Evolutionary conservation across 2,113 vertebrate genomes (phyloP).

Genomic region (Tychaedon coryphoeus): DNA sequence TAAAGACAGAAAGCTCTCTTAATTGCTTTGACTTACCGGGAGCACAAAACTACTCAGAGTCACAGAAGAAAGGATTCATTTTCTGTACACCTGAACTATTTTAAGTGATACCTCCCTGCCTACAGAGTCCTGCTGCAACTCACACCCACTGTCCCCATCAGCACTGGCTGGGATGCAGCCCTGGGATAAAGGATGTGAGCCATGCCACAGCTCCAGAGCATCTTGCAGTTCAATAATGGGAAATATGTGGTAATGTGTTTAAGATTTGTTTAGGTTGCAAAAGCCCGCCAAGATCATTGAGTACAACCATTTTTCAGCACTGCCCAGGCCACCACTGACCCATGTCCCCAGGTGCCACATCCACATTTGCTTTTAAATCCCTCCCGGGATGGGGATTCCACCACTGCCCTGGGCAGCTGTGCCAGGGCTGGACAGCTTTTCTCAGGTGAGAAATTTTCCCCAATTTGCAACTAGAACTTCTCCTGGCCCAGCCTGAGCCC

Average conservation of each 20-base stretch:
- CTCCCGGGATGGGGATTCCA: no score
- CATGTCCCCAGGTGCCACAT: not conserved
- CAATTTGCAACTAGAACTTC: fast-evolving
- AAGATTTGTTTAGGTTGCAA: not conserved
- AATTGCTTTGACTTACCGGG: not conserved
- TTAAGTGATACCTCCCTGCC: not conserved
- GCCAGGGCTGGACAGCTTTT: not conserved
- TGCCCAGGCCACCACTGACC: not conserved
- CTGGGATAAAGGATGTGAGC: not conserved
- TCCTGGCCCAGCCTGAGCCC: no score
- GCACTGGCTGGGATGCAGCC: no score
- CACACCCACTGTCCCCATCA: not conserved
- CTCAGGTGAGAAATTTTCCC: fast-evolving
- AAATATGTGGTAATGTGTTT: not conserved
- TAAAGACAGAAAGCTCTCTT: not conserved
- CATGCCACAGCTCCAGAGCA: fast-evolving
- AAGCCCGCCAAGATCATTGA: not conserved
- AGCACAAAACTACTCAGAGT: not conserved
- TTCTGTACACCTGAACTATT: not conserved
- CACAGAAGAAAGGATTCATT: not conserved
- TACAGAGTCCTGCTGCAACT: not conserved
- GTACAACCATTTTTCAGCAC: no score
- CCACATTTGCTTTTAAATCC: fast-evolving
- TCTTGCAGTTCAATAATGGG: not conserved
- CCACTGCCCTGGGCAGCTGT: fast-evolving